Evolutionary conservation across 2,797 vertebrate species (phyloP).

Genomic region (Cyprinodon diabolis): DNA sequence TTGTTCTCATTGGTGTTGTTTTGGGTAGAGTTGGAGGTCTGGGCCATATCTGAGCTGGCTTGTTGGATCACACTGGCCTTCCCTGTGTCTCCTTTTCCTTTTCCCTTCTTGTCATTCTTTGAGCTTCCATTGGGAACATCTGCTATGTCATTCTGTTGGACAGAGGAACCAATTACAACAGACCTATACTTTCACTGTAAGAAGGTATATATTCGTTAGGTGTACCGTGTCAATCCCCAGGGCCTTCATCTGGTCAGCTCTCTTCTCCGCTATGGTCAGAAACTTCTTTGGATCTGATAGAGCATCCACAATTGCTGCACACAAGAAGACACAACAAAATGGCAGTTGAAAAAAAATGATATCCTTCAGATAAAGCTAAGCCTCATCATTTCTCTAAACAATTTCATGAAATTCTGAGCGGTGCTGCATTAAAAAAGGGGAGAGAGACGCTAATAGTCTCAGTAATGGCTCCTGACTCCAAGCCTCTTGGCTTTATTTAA

Average conservation of each 20-base stretch:
- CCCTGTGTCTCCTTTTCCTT: constrained; percentile 85
- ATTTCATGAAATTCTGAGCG: neutral
- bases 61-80: constrained; percentile 93
- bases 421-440: neutral
- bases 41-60: constrained; percentile 90
- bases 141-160: constrained; percentile 93
- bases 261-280: constrained; percentile 97
- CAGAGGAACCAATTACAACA: neutral
- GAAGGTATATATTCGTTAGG: fast-evolving
- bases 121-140: constrained; percentile 95
- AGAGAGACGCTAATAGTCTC: constrained; percentile 52
- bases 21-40: constrained; percentile 81
- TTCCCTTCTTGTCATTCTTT: constrained; percentile 96
- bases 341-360: neutral
- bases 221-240: constrained; percentile 97
- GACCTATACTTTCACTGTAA: neutral
- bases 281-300: constrained; percentile 99
- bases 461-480: constrained; percentile 43
- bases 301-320: constrained; percentile 93
- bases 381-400: constrained; percentile 1
- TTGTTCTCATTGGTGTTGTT: constrained; percentile 85
- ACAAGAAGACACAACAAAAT: constrained; percentile 9
- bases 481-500: constrained; percentile 73
- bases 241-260: constrained; percentile 99
- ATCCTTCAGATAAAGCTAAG: constrained; percentile 1